These are phyloP conservation scores for Conomelus anceps DNA, from an alignment of 2,888 invertebrate species.

Conservation along the genomic window DNA sequence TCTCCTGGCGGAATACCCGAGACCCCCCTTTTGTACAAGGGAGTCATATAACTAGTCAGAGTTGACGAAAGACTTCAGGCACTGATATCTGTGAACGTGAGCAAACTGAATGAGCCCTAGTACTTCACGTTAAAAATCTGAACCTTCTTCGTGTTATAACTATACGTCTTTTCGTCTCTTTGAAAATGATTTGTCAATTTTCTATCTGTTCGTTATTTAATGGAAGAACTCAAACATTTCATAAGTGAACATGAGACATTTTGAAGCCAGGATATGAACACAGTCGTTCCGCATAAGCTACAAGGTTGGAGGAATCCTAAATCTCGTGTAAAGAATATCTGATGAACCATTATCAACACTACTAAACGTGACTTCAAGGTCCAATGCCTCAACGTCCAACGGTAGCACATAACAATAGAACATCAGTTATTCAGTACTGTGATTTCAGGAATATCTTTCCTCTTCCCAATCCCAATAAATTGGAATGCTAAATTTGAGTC, in stretches of 20 bases:
- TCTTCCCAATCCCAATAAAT: neutral
- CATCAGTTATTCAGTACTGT: neutral
- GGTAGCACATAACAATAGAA: neutral
- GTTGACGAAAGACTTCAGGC: no score
- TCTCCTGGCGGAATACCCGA: no score
- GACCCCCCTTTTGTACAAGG: no score
- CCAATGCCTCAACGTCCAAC: neutral
- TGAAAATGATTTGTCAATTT: no score
- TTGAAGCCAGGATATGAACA: neutral
- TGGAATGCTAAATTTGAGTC: neutral
- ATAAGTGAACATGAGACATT: neutral
- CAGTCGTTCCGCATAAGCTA: neutral
- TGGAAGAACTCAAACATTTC: neutral
- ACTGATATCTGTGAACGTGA: no score
- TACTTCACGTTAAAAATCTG: no score
- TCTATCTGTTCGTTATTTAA: no score
- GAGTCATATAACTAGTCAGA: no score
- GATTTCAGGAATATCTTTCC: neutral
- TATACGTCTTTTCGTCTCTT: no score
- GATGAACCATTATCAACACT: neutral
- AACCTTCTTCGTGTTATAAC: no score
- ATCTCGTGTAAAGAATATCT: neutral
- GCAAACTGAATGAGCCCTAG: no score
- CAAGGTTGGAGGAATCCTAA: neutral
- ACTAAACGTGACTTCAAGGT: neutral